A percentile compares a stretch with the other conserved stretches of the same genome.
Conservation (phyloP, 2,113 vertebrate species). For the Corythornis cristatus region DNA sequence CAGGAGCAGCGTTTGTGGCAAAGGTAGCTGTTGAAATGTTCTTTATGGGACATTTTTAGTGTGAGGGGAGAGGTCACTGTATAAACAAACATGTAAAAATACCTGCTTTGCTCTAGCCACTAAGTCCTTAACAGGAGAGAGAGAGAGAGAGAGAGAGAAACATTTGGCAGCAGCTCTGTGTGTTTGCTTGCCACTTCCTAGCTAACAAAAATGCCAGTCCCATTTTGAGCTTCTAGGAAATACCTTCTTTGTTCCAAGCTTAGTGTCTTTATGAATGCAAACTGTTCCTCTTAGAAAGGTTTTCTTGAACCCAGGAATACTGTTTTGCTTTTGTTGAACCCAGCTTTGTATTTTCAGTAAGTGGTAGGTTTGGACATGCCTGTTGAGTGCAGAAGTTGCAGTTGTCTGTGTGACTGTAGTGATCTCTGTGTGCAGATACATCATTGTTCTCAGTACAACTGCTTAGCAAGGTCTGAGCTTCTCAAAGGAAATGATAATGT, state of each 20-base stretch:
- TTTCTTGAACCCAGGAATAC: not conserved
- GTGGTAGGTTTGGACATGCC: constrained; percentile 42
- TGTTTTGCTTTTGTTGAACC: constrained; percentile 34
- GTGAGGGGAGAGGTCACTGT: not conserved
- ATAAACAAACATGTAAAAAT: not conserved
- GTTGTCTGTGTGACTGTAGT: constrained; percentile 53
- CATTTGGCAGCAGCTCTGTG: not conserved
- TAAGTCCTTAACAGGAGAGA: not conserved
- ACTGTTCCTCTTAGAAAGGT: not conserved
- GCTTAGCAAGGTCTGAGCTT: constrained; percentile 65
- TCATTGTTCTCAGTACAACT: constrained; percentile 55
- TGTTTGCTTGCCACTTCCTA: constrained; percentile 49
- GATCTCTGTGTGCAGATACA: constrained; percentile 55
- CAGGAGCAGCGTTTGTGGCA: constrained; percentile 6
- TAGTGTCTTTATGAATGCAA: constrained; percentile 8
- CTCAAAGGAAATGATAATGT: constrained; percentile 65
- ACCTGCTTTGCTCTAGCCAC: not conserved
- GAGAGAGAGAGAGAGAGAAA: not conserved
- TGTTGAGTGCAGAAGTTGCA: constrained; percentile 41
- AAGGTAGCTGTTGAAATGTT: not conserved
- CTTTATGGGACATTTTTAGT: not conserved
- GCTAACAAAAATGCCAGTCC: not conserved
- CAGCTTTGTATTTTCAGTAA: constrained; percentile 47
- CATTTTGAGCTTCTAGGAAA: constrained; percentile 1
- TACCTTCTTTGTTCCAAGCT: constrained; percentile 6